phyloP scores from a whole-genome alignment of 2,113 vertebrate species.

The Tor tambroides region DNA sequence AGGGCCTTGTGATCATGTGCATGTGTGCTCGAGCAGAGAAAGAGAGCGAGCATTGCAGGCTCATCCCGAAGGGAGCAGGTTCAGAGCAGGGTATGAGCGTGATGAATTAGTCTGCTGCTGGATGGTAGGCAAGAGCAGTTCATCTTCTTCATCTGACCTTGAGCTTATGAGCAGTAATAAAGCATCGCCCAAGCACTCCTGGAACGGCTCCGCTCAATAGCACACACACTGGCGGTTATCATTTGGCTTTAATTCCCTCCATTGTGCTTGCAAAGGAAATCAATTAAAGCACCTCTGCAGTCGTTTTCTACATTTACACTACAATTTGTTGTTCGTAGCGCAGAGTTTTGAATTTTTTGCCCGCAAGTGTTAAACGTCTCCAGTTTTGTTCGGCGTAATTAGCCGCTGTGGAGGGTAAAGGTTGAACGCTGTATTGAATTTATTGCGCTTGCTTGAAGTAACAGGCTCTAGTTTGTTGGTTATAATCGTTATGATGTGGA shows the following conservation, averaged over 20 bases:
- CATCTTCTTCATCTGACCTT: conserved; percentile 78
- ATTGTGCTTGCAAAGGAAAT: conserved; percentile 55
- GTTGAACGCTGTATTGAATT: conserved; percentile 26
- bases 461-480: conserved; percentile 22
- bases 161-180: conserved; percentile 80
- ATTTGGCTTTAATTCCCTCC: conserved; percentile 40
- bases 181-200: conserved; percentile 74
- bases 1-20: conserved; percentile 15
- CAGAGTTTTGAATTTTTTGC: neutral
- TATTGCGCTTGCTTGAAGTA: conserved; percentile 20
- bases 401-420: neutral
- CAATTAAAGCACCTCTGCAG: conserved; percentile 49
- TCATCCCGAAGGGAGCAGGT: conserved; percentile 41
- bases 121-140: conserved; percentile 67
- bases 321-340: neutral
- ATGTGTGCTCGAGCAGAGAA: conserved; percentile 29
- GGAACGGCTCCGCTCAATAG: conserved; percentile 75
- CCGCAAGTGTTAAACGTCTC: neutral
- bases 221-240: conserved; percentile 48
- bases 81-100: conserved; percentile 43
- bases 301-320: conserved; percentile 20
- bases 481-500: conserved; percentile 1
- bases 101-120: conserved; percentile 72
- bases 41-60: neutral
- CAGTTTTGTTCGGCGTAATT: conserved; percentile 38